Evolutionary conservation across 2,888 invertebrate species (phyloP).

Genomic region (Lepidocyrtoides sp.): DNA sequence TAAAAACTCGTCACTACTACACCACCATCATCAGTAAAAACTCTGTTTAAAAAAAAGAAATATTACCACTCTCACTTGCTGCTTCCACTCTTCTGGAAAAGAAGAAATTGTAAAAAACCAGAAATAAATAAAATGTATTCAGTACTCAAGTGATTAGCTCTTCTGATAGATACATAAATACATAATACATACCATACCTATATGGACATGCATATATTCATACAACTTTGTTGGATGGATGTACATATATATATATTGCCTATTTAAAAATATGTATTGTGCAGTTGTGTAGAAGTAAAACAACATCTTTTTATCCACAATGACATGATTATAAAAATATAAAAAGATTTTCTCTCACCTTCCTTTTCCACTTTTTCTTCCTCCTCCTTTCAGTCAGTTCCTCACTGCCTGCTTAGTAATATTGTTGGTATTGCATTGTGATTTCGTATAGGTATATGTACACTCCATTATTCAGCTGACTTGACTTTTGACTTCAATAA

Average conservation of each 20-base stretch:
- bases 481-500: constrained; percentile 51
- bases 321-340: constrained; percentile 47
- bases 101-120: not conserved
- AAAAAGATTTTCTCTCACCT: constrained; percentile 41
- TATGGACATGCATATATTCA: not conserved
- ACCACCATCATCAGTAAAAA: constrained; percentile 51
- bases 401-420: not conserved
- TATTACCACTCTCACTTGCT: constrained; percentile 29
- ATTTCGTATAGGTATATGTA: not conserved
- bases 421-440: constrained; percentile 13
- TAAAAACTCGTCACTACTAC: constrained; percentile 49
- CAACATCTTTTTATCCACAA: constrained; percentile 11
- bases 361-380: constrained; percentile 45
- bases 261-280: not conserved
- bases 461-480: constrained; percentile 35
- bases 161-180: not conserved
- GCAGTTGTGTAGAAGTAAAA: not conserved
- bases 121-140: constrained; percentile 20
- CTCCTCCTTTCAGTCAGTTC: not conserved
- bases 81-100: constrained; percentile 11
- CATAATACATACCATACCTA: not conserved
- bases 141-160: constrained; percentile 15
- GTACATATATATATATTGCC: not conserved
- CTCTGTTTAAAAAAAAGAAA: constrained; percentile 1
- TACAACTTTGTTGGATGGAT: too few relatives aligned